phyloP scores from a whole-genome alignment of 2,888 invertebrate genomes.

The Machimus rusticus region DNA sequence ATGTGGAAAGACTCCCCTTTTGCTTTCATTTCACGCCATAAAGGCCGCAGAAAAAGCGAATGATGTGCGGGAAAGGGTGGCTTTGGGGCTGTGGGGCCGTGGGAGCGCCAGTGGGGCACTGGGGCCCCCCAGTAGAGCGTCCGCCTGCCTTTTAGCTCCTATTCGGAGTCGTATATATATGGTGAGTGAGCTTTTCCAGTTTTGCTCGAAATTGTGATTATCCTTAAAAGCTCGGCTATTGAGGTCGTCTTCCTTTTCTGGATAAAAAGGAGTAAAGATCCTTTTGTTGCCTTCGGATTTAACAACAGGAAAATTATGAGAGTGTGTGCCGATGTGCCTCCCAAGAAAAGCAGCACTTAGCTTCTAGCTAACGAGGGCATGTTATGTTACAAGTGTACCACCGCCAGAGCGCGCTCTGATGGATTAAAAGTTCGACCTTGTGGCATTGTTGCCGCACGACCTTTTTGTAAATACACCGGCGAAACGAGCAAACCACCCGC shows the following conservation, averaged over 20 bases:
- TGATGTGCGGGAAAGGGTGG: neutral
- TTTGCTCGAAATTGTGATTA: conserved; percentile 32
- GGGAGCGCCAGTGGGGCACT: neutral
- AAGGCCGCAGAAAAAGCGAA: neutral
- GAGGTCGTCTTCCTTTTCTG: conserved; percentile 21
- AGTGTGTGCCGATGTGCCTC: neutral
- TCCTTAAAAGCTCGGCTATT: conserved; percentile 36
- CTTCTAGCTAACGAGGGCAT: conserved; percentile 21
- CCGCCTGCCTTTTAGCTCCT: neutral
- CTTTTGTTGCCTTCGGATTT: conserved; percentile 26
- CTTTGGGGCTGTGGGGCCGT: no score
- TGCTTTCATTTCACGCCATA: neutral
- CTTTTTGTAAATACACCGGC: conserved; percentile 18
- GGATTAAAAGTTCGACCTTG: conserved; percentile 31
- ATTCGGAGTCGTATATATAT: conserved; percentile 20
- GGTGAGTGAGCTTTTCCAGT: conserved; percentile 30
- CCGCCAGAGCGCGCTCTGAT: conserved; percentile 15
- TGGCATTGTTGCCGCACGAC: conserved; percentile 21
- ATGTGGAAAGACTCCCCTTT: conserved; percentile 15
- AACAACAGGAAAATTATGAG: conserved; percentile 1
- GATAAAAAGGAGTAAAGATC: conserved; percentile 24
- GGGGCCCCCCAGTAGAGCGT: neutral
- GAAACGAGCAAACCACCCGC: neutral
- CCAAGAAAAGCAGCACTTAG: conserved; percentile 1
- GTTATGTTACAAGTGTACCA: neutral